Evolutionary conservation across 1,140 invertebrate species (phyloP).

Genomic region (Hylaeus anthracinus): DNA sequence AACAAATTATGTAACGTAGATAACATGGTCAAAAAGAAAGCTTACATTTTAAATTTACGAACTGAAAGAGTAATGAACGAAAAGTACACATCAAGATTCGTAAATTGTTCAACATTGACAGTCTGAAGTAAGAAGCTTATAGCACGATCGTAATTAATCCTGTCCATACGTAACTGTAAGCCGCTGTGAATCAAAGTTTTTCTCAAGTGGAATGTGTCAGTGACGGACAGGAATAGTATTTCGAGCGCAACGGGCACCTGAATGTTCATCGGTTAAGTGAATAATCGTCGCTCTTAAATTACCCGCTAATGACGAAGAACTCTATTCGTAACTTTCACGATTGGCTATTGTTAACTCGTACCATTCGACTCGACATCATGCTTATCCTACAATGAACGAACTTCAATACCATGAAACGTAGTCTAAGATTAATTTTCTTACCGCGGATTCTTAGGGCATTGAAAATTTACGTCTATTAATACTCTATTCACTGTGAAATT

Average conservation of each 20-base stretch:
- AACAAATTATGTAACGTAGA: no score
- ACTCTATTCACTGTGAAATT: no score
- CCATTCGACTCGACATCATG: not conserved
- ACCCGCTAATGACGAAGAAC: not conserved
- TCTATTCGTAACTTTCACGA: not conserved
- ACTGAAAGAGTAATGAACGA: no score
- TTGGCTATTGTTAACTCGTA: not conserved
- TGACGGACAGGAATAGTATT: not conserved
- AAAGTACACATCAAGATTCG: no score
- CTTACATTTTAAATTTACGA: no score
- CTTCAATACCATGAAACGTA: not conserved
- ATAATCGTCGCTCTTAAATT: constrained; percentile 1
- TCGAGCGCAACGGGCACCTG: not conserved
- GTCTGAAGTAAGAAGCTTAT: no score
- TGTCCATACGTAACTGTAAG: no score
- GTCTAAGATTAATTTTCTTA: not conserved
- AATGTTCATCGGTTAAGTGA: not conserved
- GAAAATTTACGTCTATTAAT: no score
- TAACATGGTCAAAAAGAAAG: no score
- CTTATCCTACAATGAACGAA: not conserved
- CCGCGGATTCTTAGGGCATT: not conserved
- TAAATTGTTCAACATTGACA: no score
- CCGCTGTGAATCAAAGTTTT: no score
- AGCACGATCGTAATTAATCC: no score
- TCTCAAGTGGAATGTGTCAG: not conserved